Conservation (phyloP, 2,113 vertebrate species). For the Caloenas nicobarica region DNA sequence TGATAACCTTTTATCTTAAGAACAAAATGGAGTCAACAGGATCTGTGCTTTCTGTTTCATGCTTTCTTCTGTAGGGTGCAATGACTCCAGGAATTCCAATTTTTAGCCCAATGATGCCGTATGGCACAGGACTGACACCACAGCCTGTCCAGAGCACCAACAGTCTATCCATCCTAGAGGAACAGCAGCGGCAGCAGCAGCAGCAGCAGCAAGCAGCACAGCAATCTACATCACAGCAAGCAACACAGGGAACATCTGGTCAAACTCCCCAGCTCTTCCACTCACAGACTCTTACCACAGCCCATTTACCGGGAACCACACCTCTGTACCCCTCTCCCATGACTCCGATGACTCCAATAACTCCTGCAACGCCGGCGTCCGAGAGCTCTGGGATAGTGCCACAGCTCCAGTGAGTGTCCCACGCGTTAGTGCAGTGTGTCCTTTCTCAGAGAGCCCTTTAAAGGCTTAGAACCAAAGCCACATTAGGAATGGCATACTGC, state of each 20-base stretch:
- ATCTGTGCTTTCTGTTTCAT: background rate
- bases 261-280: constrained; percentile 96
- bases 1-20: background rate
- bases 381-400: constrained; percentile 99
- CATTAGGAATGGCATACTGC: background rate
- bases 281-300: constrained; percentile 91
- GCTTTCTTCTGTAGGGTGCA: constrained; percentile 78
- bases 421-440: background rate
- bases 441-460: background rate
- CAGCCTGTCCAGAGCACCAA: constrained; percentile 95
- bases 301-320: constrained; percentile 91
- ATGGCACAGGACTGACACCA: constrained; percentile 94
- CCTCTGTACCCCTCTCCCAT: constrained; percentile 90
- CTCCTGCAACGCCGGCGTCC: constrained; percentile 91
- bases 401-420: constrained; percentile 89
- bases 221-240: constrained; percentile 81
- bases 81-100: constrained; percentile 94
- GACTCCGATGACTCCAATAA: constrained; percentile 96
- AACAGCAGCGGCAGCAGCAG: constrained; percentile 91
- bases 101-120: constrained; percentile 98
- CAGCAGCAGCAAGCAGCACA: constrained; percentile 82
- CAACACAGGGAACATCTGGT: constrained; percentile 82
- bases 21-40: background rate
- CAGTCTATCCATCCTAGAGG: constrained; percentile 91
- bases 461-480: background rate